These are phyloP conservation scores for Falco peregrinus DNA, from an alignment of 2,797 vertebrate genomes.

Conservation along the genomic window DNA sequence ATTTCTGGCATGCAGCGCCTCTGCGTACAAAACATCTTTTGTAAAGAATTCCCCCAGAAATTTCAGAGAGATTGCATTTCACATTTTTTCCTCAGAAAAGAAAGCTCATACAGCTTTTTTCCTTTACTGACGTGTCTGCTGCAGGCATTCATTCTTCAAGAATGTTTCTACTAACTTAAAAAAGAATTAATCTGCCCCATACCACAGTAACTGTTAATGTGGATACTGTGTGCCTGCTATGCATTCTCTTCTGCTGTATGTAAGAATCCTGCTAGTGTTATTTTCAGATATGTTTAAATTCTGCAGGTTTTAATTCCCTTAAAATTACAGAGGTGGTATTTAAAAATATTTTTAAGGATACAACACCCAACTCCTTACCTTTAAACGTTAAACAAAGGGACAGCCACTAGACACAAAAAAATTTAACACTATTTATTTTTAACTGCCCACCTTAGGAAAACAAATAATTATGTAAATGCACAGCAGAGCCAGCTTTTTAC, in stretches of 20 bases:
- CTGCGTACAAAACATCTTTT: constrained; percentile 55
- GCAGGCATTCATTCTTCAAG: constrained; percentile 41
- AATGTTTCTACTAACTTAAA: constrained; percentile 59
- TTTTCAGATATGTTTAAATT: constrained; percentile 53
- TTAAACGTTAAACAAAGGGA: constrained; percentile 53
- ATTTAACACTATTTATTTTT: constrained; percentile 54
- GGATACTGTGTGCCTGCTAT: background rate
- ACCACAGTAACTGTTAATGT: constrained; percentile 48
- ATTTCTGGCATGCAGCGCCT: constrained; percentile 67
- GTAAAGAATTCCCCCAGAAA: constrained; percentile 64
- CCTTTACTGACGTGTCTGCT: constrained; percentile 9
- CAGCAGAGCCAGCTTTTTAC: background rate
- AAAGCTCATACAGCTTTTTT: constrained; percentile 50
- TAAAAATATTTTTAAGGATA: constrained; percentile 2
- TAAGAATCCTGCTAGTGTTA: constrained; percentile 46
- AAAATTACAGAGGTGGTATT: constrained; percentile 46
- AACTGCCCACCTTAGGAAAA: constrained; percentile 58
- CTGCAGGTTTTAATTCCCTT: constrained; percentile 24
- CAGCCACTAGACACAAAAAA: constrained; percentile 54
- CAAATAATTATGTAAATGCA: constrained; percentile 60
- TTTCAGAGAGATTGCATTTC: constrained; percentile 48
- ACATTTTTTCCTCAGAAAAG: background rate
- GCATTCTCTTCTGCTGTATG: background rate
- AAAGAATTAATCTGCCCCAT: constrained; percentile 46
- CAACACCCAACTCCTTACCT: constrained; percentile 3